Evolutionary conservation across 2,113 vertebrate species (phyloP), one percentile per base, ranked within the genome.

Genomic region (Eulacestoma nigropectus): DNA sequence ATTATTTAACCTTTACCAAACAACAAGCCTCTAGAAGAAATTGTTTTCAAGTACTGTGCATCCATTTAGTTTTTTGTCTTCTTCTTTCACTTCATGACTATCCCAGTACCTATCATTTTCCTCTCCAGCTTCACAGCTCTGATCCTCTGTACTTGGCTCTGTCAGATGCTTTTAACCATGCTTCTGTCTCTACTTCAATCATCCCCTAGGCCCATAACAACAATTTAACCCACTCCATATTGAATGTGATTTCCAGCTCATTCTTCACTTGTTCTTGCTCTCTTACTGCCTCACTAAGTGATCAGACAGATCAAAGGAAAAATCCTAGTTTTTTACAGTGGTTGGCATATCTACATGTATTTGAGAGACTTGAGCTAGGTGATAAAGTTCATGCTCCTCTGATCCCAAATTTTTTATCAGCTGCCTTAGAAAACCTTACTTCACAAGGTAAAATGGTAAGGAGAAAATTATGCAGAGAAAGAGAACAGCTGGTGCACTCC

Each of bases 401-500:
- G 23, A 59, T 56, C 17, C 23, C 39, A 81, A 13, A 42, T 67
- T 62, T 68, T 11, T 42, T 86, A n/a, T 46, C 46, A 57, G 17
- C 15, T 92, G 32, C 30, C 41, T 93, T 70, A 70, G 47, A 29
- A 94, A 88, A 59, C 18, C 27, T 65, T 73, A 35, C 9, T 77
- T 88, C 35, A 63, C 7, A 63, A 90, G 25, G 32, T n/a, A 92
- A 90, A 80, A 41, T 59, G 27, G 16, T 83, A 86, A 93, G 35
- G 26, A 74, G 23, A 86, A 81, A 89, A 52, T 55, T 20, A 67
- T 55, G 19, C 64, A 78, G 35, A 84, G 33, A 32, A 81, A 74
- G 6, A 21, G 49, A 96, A 82, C 76, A 95, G 83, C 86, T 95
- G 89, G 79, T 95, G 19, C 21, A 63, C 79, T 92, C 76, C 86